phyloP scores from a whole-genome alignment of 2,888 invertebrate genomes.

The Steinernema hermaphroditum region DNA sequence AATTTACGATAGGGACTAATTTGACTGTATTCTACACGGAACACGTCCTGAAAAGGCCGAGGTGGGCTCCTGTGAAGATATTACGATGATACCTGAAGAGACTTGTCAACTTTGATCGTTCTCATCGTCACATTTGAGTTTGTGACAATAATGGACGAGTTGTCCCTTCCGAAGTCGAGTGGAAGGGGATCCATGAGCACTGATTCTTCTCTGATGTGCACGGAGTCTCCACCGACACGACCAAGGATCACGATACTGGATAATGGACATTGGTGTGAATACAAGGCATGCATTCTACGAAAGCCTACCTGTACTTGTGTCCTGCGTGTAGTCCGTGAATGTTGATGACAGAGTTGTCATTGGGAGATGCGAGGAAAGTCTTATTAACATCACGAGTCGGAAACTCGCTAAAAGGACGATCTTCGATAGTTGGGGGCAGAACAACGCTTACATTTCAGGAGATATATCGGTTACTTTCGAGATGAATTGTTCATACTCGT shows the following conservation, averaged over 20 bases:
- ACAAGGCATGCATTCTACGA: neutral
- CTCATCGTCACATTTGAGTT: conserved; percentile 61
- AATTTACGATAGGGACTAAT: conserved; percentile 61
- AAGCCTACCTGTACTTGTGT: conserved; percentile 54
- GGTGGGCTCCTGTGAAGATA: neutral
- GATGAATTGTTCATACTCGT: conserved; percentile 56
- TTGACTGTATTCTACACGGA: conserved; percentile 43
- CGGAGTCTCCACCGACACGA: conserved; percentile 52
- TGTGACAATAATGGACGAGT: conserved; percentile 48
- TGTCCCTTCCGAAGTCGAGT: conserved; percentile 47
- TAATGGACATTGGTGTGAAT: neutral
- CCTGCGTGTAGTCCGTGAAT: conserved; percentile 61
- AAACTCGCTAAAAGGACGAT: conserved; percentile 47
- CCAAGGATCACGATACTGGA: conserved; percentile 60
- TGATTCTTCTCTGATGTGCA: conserved; percentile 60
- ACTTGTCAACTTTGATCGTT: conserved; percentile 55
- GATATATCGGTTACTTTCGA: conserved; percentile 61
- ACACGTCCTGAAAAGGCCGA: conserved; percentile 37
- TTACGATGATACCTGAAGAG: conserved; percentile 52
- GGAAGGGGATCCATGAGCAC: conserved; percentile 60
- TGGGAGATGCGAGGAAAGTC: conserved; percentile 57
- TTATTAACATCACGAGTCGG: conserved; percentile 56
- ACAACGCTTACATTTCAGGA: conserved; percentile 32
- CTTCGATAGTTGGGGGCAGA: conserved; percentile 35
- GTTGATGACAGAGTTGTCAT: conserved; percentile 52